Evolutionary conservation across 2,888 invertebrate species (phyloP).

Genomic region (Cheilosia variabilis): DNA sequence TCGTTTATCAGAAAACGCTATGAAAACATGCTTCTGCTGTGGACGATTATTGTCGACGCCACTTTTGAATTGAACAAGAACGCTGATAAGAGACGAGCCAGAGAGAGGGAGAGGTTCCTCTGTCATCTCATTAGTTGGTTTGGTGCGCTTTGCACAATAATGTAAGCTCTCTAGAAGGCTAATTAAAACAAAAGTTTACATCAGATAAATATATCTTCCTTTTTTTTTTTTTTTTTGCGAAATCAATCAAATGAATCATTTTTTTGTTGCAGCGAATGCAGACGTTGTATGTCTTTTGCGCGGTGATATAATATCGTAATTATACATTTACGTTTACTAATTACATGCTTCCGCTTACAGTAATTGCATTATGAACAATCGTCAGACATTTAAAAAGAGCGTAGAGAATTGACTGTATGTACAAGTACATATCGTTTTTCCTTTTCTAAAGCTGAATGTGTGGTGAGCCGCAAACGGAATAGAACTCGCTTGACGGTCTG

Average conservation of each 20-base stretch:
- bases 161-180: constrained; percentile 43
- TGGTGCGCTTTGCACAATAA: neutral
- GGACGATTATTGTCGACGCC: neutral
- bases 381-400: constrained; percentile 1
- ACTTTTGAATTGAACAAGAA: neutral
- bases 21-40: constrained; percentile 8
- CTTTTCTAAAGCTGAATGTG: neutral
- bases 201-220: neutral
- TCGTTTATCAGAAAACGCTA: neutral
- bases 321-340: constrained; percentile 26
- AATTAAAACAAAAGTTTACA: constrained; percentile 37
- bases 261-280: neutral
- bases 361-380: constrained; percentile 35
- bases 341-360: constrained; percentile 52
- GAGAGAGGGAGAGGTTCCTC: no score
- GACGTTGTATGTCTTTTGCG: neutral
- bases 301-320: constrained; percentile 39
- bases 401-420: neutral
- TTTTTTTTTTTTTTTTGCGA: neutral
- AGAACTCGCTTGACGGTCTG: constrained; percentile 1
- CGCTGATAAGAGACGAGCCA: constrained; percentile 6
- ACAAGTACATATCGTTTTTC: neutral
- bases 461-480: constrained; percentile 19
- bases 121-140: constrained; percentile 4
- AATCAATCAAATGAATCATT: constrained; percentile 19